Evolutionary conservation across 2,113 vertebrate genomes (phyloP).

Genomic region (Myrmecobius fasciatus): DNA sequence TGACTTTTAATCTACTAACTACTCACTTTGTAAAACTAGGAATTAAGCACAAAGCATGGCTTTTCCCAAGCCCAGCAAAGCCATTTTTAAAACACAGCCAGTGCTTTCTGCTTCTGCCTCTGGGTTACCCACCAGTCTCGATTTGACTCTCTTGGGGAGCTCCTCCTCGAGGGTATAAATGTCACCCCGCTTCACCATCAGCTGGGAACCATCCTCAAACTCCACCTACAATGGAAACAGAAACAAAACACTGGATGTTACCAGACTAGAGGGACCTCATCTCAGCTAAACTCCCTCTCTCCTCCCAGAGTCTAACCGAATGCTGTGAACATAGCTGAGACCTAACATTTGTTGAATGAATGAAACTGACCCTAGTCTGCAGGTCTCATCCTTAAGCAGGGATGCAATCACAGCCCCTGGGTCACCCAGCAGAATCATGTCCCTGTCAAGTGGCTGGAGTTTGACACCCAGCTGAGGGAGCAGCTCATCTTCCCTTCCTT

Average conservation of each 20-base stretch:
- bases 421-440: not conserved
- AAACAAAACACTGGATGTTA: not conserved
- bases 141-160: slow-evolving; percentile 94
- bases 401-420: too few relatives aligned
- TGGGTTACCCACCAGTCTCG: slow-evolving; percentile 90
- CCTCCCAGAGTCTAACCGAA: accelerated
- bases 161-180: slow-evolving; percentile 93
- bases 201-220: slow-evolving; percentile 94
- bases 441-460: not conserved
- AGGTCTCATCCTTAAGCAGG: not conserved
- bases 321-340: not conserved
- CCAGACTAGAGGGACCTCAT: not conserved
- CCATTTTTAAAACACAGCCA: not conserved
- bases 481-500: not conserved
- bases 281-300: not conserved
- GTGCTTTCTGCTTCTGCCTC: too few relatives aligned
- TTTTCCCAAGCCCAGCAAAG: not conserved
- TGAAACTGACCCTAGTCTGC: not conserved
- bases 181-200: slow-evolving; percentile 92
- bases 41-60: not conserved
- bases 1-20: not conserved
- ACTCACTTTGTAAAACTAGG: not conserved
- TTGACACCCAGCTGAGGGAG: not conserved
- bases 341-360: not conserved
- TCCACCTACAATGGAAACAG: slow-evolving; percentile 88